Percentiles rank a stretch among this genome's conserved stretches.
Conservation (phyloP, 2,113 vertebrate genomes). For the Pagrus major region DNA sequence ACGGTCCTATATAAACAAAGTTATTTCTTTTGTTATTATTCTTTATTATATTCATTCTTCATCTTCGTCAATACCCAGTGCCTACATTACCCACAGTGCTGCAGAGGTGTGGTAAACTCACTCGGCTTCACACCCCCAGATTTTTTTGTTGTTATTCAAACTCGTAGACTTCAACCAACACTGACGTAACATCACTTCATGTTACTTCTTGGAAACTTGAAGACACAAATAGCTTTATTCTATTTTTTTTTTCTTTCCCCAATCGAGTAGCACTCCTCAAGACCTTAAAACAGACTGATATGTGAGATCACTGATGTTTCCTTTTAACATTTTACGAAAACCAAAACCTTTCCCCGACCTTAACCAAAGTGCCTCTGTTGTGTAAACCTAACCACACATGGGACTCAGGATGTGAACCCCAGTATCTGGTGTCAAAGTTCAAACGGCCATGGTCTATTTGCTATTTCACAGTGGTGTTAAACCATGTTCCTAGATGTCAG, state of each 20-base stretch:
- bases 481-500: neutral
- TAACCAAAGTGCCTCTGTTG: neutral
- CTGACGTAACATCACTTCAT: too few relatives aligned
- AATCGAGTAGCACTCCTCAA: neutral
- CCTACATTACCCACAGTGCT: too few relatives aligned
- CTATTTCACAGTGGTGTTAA: neutral
- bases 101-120: too few relatives aligned
- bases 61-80: too few relatives aligned
- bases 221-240: neutral
- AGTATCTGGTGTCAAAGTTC: neutral
- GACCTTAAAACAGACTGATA: neutral
- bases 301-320: neutral
- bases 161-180: too few relatives aligned
- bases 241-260: neutral
- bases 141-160: too few relatives aligned
- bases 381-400: neutral
- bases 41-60: too few relatives aligned
- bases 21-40: too few relatives aligned
- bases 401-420: neutral
- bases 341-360: neutral
- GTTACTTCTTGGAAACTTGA: too few relatives aligned
- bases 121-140: too few relatives aligned
- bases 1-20: too few relatives aligned
- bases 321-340: neutral
- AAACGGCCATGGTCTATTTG: too few relatives aligned